Evolutionary conservation across 2,113 vertebrate genomes (phyloP), one percentile per base, ranked within the genome.

Genomic region (Haemorhous mexicanus): DNA sequence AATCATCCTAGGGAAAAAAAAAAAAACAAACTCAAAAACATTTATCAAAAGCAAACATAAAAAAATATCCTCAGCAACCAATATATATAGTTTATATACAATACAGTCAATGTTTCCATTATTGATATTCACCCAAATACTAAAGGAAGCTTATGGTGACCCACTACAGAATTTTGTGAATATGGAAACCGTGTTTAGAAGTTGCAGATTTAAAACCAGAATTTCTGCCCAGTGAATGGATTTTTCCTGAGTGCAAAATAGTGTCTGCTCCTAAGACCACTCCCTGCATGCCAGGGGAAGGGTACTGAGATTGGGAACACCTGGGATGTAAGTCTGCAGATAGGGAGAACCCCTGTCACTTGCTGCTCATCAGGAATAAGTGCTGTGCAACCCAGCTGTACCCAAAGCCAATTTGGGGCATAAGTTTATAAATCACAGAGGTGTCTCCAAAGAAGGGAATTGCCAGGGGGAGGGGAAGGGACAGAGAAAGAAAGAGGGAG

Each of bases 201-300:
- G 27, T 8, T 70, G 23, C 8, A 63, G 26, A 35, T 32, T 93
- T 39, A 59, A 85, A 87, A 94, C 18, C 16, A 85, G 61, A 64
- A 49, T 10, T 87, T 67, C 49, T 41, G 18, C 14, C 3, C 41
- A 30, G 10, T 0, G 0, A 62, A n/a, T 62, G 41, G 8, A 32
- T 30, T 70, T n/a, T 27, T 39, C 15, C 16, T 1, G 5, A 39
- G 9, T 70, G 17, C 52, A 49, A 78, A 89, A n/a, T 16, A 41
- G 8, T 10, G 4, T 9, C 46, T 33, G 11, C 32, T 68, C 58
- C 32, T 0, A 0, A 26, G 33, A 46, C 9, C 1, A 1, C 13
- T 50, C 32, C 19, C 37, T 52, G 41, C 58, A 56, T 1, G 1
- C 22, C 2, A 17, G 1, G 13, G 13, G 8, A 13, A 43, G 13